These are phyloP conservation scores for Parus major DNA, from an alignment of 2,113 vertebrate genomes.

Conservation along the genomic window DNA sequence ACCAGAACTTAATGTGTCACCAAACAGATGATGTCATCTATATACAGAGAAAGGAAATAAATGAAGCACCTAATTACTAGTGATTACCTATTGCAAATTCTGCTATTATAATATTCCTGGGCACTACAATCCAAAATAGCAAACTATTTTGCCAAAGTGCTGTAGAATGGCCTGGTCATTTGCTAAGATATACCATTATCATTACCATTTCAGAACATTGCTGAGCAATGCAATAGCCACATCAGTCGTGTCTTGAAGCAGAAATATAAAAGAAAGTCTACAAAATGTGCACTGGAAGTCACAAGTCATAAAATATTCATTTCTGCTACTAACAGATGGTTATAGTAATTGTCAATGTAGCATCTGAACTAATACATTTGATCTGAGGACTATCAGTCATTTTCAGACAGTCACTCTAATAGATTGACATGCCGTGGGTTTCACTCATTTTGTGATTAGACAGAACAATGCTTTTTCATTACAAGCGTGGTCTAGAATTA, in stretches of 20 bases:
- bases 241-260: not conserved
- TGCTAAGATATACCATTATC: not conserved
- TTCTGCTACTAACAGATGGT: not conserved
- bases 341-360: not conserved
- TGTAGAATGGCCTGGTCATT: not conserved
- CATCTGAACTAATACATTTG: not conserved
- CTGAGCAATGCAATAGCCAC: not conserved
- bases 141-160: not conserved
- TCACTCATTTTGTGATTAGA: not conserved
- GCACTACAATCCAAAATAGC: not conserved
- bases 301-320: not conserved
- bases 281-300: not conserved
- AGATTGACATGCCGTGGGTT: rapidly evolving
- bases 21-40: not conserved
- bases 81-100: not conserved
- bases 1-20: not conserved
- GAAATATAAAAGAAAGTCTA: not conserved
- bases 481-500: not conserved
- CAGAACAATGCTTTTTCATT: not conserved
- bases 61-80: not conserved
- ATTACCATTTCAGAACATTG: not conserved
- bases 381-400: not conserved
- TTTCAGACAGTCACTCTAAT: not conserved
- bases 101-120: not conserved
- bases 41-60: not conserved